phyloP scores from a whole-genome alignment of 2,113 vertebrate genomes.

The Morone chrysops region DNA sequence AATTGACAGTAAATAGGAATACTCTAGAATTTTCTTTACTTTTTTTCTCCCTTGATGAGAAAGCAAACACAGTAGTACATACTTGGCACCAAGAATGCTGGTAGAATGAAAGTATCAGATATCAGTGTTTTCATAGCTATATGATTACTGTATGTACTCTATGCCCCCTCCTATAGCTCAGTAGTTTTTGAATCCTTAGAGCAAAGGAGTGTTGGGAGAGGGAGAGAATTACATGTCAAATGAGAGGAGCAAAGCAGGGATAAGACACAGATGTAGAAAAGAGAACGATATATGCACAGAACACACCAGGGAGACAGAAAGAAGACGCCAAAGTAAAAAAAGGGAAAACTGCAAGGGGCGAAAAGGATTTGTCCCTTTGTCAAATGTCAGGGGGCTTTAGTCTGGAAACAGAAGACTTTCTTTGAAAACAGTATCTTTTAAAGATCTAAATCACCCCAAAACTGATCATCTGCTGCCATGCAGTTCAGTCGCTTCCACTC shows the following conservation, averaged over 20 bases:
- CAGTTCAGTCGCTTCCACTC: conserved; percentile 69
- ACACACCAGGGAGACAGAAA: conserved; percentile 60
- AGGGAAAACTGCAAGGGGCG: conserved; percentile 33
- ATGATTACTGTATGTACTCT: conserved; percentile 48
- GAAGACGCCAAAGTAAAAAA: conserved; percentile 52
- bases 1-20: conserved; percentile 65
- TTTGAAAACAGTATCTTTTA: conserved; percentile 60
- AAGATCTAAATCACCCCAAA: conserved; percentile 49
- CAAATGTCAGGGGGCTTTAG: conserved; percentile 42
- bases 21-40: conserved; percentile 49
- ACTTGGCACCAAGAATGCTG: conserved; percentile 86
- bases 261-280: conserved; percentile 72
- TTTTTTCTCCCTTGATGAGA: conserved; percentile 63
- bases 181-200: conserved; percentile 29
- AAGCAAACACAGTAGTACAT: conserved; percentile 71
- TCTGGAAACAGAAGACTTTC: conserved; percentile 57
- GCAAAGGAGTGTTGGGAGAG: conserved; percentile 36
- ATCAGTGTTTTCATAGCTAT: conserved; percentile 67
- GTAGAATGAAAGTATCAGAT: conserved; percentile 77
- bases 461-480: conserved; percentile 52
- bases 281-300: conserved; percentile 49
- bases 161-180: conserved; percentile 26
- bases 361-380: conserved; percentile 52
- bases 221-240: conserved; percentile 24
- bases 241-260: conserved; percentile 39